These are phyloP conservation scores for Falco naumanni DNA, from an alignment of 2,797 vertebrate species.

Conservation along the genomic window DNA sequence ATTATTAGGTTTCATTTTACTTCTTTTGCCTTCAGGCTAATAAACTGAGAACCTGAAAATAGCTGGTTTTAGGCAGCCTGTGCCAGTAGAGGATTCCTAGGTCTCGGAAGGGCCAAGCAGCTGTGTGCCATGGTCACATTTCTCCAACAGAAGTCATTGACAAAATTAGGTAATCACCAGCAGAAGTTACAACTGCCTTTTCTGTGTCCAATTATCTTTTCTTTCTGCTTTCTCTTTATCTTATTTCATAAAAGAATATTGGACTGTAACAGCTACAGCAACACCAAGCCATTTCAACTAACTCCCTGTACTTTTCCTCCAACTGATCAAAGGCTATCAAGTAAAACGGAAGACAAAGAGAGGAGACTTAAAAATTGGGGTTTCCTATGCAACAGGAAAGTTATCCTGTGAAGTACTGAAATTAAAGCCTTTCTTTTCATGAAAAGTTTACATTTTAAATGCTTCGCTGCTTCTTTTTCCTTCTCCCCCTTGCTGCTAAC, in stretches of 20 bases:
- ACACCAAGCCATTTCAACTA: background rate
- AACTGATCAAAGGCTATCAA: background rate
- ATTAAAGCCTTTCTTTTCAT: background rate
- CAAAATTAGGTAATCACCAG: background rate
- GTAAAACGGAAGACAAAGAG: background rate
- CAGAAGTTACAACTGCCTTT: background rate
- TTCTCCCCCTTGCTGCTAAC: background rate
- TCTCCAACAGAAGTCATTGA: background rate
- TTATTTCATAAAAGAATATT: background rate
- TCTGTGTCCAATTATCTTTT: background rate
- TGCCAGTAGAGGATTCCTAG: background rate
- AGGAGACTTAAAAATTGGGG: background rate
- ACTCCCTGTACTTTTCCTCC: background rate
- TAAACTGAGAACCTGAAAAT: background rate
- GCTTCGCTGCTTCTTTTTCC: background rate
- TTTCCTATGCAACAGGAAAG: background rate
- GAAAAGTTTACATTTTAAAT: background rate
- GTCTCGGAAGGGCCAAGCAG: background rate
- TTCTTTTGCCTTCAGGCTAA: background rate
- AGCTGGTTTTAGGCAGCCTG: background rate
- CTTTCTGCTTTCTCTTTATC: background rate
- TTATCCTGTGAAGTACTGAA: background rate
- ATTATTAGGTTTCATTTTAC: background rate
- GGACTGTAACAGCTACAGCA: background rate
- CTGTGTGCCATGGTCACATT: background rate